Percentiles rank a stretch among this genome's conserved stretches.
phyloP scores from a whole-genome alignment of 1,140 invertebrate species.

The Maniola jurtina region DNA sequence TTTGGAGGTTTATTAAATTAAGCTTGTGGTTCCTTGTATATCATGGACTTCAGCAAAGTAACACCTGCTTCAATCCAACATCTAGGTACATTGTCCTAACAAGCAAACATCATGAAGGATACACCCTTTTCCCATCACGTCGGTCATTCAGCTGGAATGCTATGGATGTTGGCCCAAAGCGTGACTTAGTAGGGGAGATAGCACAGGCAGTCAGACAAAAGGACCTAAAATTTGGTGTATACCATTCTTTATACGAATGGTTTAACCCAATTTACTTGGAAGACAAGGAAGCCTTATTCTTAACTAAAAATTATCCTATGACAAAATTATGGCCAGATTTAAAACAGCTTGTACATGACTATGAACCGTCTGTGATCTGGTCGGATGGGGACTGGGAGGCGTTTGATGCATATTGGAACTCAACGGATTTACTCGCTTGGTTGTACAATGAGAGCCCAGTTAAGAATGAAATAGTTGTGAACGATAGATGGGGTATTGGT shows the following conservation, averaged over 20 bases:
- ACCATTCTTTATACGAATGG: conserved; percentile 96
- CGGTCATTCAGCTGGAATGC: conserved; percentile 95
- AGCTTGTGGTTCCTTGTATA: no score
- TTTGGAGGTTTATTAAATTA: no score
- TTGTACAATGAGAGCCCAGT: conserved; percentile 97
- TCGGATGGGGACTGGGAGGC: conserved; percentile 96
- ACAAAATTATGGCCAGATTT: conserved; percentile 88
- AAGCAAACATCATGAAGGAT: conserved; percentile 97
- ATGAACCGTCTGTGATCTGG: conserved; percentile 95
- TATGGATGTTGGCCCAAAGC: conserved; percentile 89
- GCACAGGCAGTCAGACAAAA: conserved; percentile 83
- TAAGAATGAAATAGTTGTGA: conserved; percentile 91
- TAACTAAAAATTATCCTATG: conserved; percentile 82
- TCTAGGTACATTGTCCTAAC: conserved; percentile 93
- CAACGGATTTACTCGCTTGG: conserved; percentile 92
- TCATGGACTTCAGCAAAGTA: no score
- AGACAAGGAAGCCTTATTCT: conserved; percentile 86
- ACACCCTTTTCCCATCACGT: conserved; percentile 92
- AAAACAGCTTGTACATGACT: conserved; percentile 86
- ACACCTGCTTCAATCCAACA: no score
- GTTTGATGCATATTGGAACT: conserved; percentile 88
- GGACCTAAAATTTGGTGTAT: conserved; percentile 90
- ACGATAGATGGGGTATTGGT: conserved; percentile 92
- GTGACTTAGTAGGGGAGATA: conserved; percentile 90
- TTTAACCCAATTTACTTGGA: conserved; percentile 91